A percentile compares a stretch with the other conserved stretches of the same genome.
Evolutionary conservation across 2,797 vertebrate species (phyloP).

Genomic region (Lepilemur septentrionalis): DNA sequence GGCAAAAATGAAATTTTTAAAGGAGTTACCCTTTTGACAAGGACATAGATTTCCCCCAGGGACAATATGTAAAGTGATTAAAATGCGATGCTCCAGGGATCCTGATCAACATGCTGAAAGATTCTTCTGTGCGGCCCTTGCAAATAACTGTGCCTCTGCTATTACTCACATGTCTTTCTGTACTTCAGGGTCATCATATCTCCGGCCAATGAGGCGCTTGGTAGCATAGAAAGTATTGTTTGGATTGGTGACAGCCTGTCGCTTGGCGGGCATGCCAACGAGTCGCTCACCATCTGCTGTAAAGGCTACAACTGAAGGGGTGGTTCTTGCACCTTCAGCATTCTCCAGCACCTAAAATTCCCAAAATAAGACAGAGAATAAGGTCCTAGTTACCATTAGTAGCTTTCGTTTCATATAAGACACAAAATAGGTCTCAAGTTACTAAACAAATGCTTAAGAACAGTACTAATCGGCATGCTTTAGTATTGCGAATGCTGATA

Average conservation of each 20-base stretch:
- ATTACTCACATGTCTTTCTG: constrained; percentile 96
- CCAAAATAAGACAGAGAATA: constrained; percentile 26
- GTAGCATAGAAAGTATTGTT: constrained; percentile 98
- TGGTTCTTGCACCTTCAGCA: constrained; percentile 96
- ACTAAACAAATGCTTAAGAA: background rate
- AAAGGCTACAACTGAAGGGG: constrained; percentile 96
- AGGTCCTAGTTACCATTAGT: background rate
- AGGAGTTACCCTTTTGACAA: background rate
- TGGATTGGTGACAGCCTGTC: constrained; percentile 97
- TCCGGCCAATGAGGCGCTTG: constrained; percentile 96
- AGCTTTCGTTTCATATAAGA: background rate
- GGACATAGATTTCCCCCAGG: background rate
- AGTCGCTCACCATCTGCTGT: constrained; percentile 93
- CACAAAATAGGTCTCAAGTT: background rate
- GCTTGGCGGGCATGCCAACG: constrained; percentile 98
- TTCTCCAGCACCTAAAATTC: constrained; percentile 94
- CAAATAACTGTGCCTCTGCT: background rate
- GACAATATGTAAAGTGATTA: background rate
- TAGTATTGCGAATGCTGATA: background rate
- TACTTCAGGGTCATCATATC: constrained; percentile 95
- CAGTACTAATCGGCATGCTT: background rate
- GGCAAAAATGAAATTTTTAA: background rate
- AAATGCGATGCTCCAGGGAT: background rate
- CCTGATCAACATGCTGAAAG: background rate
- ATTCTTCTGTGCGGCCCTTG: background rate